Base-by-base conservation (phyloP, 2,797 vertebrate species). In the Premnoplex brunnescens region DNA sequence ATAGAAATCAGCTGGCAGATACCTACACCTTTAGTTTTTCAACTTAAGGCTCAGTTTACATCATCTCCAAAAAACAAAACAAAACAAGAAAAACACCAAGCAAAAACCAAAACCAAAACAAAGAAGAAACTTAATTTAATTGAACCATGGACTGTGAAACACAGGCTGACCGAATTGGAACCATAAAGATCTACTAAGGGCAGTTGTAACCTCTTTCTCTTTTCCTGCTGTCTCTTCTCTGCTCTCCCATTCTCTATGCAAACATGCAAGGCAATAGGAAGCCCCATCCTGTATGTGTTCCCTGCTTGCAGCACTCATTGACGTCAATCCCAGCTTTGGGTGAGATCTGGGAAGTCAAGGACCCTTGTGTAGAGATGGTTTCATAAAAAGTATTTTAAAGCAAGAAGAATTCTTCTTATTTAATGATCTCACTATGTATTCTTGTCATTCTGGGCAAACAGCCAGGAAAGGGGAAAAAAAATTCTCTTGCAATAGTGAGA, bases 371-470 rank as follows among this genome's bases (percentile, higher is more conserved):
- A 95, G 64, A 90, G 95, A 91, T 52, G 21, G 26, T 48, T 95
- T 83, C 32, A 92, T 56, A 62, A 94, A 71, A 71, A 64, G 20
- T 79, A 71, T 52, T 91, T 86, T 88, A 83, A 91, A 91, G 14
- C 54, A 77, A 64, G 67, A 88, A 37, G 80, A 74, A 52, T 80
- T 96, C 32, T 93, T 92, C 93, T 91, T 75, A 93, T 97, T 97
- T 96, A 93, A 96, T 89, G 89, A 95, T 84, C 69, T 85, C 71
- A 27, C 84, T 85, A 79, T 37, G 43, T 54, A 85, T 87, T 93
- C 88, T 91, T 95, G 72, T 89, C 88, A 88, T 95, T 94, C 95
- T 77, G 89, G 97, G 96, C 91, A 96, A 97, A 97, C 60, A 96
- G 92, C 96, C 96, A 97, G 85, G 59, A 92, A 96, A 62, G 74